Evolutionary conservation across 2,113 vertebrate genomes (phyloP), one percentile per base, ranked within the genome.

Genomic region (Cebus imitator): DNA sequence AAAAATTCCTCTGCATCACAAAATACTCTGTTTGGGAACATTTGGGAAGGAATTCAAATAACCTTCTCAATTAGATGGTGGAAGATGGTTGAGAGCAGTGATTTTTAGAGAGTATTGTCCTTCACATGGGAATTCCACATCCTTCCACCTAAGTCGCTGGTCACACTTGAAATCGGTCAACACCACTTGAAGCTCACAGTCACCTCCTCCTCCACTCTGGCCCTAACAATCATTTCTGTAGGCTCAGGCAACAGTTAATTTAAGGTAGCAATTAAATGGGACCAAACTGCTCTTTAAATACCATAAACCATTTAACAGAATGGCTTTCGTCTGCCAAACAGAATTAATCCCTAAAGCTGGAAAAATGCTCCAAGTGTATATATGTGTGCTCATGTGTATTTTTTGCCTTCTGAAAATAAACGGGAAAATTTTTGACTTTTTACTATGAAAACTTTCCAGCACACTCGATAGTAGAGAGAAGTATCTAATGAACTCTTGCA

Each of bases 221-320:
- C 61, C 80, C 37, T 61, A 66, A 84, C 4, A 61, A 12, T 94
- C 37, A 30, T 83, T 72, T 91, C 40, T 90, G 68, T 50, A 18
- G 55, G 70, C 50, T 91, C 81, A 64, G 87, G 64, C 48, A 91
- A 57, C 55, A 75, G 87, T 90, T 96, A 92, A 92, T 90, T 97
- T 93, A 95, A 97, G 50, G 92, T 66, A 95, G 79, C 87, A 96
- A 94, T 97, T 95, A 96, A 96, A 70, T 17, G 35, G 84, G 87
- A 87, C 87, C 75, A 91, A 90, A 90, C 66, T 92, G 64, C 45
- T 76, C 92, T 88, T 96, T 97, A 95, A 96, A 95, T 92, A 97
- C 76, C 57, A 90, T 85, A 95, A 86, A 85, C 17, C 64, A 78
- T 92, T 97, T 93, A 95, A 96, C 40, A 40, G 66, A 87, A 90